Conservation (phyloP, 1,140 invertebrate species). For the Oreohelix idahoensis region DNA sequence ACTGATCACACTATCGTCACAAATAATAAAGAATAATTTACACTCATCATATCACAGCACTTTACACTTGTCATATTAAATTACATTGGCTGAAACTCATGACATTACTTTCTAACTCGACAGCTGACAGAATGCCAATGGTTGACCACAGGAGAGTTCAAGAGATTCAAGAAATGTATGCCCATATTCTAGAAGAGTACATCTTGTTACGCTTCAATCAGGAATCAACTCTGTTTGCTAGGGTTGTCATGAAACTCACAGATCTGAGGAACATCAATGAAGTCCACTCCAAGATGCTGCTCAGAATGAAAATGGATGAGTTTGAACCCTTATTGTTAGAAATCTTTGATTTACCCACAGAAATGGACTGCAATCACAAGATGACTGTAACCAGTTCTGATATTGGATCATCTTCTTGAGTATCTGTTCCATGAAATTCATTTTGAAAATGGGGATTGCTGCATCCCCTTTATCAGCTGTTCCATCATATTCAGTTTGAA, state of each 20-base stretch:
- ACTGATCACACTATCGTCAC: too few species aligned
- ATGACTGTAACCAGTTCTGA: too few species aligned
- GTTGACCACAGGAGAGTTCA: slow-evolving; percentile 49
- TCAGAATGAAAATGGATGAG: slow-evolving; percentile 66
- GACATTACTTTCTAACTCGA: too few species aligned
- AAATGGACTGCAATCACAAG: neutral
- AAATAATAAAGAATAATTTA: too few species aligned
- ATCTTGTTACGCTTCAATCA: slow-evolving; percentile 53
- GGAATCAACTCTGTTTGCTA: slow-evolving; percentile 63
- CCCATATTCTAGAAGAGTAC: slow-evolving; percentile 59
- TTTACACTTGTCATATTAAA: too few species aligned
- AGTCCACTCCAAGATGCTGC: slow-evolving; percentile 69
- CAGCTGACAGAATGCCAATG: slow-evolving; percentile 54
- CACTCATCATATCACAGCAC: too few species aligned
- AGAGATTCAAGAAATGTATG: slow-evolving; percentile 64
- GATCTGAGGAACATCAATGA: slow-evolving; percentile 70
- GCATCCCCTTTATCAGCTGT: too few species aligned
- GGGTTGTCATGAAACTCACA: slow-evolving; percentile 67
- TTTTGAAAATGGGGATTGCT: too few species aligned
- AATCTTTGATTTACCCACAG: slow-evolving; percentile 63
- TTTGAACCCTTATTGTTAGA: slow-evolving; percentile 69
- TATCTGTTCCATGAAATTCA: too few species aligned
- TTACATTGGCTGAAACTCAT: too few species aligned
- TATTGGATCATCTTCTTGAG: too few species aligned
- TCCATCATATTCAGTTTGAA: too few species aligned